phyloP scores from a whole-genome alignment of 2,113 vertebrate species.

The Mellivora capensis region DNA sequence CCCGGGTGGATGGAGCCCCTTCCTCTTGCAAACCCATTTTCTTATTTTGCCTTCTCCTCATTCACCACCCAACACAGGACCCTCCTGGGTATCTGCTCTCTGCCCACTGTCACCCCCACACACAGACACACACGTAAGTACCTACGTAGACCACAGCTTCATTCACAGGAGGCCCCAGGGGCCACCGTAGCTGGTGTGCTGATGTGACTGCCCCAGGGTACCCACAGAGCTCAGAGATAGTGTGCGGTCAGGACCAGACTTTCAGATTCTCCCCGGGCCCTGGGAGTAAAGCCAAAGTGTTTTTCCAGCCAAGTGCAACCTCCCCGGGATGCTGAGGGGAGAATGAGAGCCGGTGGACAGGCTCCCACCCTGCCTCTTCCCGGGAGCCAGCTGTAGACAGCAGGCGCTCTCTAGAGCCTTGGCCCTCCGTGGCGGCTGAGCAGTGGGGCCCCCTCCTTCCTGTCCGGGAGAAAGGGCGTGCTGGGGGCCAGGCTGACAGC shows the following conservation, averaged over 20 bases:
- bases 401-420: neutral
- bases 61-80: neutral
- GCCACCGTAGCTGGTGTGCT: neutral
- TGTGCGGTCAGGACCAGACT: neutral
- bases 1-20: neutral
- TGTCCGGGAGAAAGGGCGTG: neutral
- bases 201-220: neutral
- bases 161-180: neutral
- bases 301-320: neutral
- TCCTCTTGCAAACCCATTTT: neutral
- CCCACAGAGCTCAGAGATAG: neutral
- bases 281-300: neutral
- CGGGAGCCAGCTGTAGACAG: neutral
- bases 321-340: neutral
- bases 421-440: neutral
- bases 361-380: neutral
- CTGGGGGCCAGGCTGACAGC: neutral
- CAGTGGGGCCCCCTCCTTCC: neutral
- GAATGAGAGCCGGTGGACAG: fast-evolving
- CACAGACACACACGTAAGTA: fast-evolving
- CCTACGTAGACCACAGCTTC: neutral
- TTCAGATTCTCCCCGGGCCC: neutral
- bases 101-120: fast-evolving
- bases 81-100: neutral
- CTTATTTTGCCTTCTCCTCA: neutral